A percentile compares a stretch with the other conserved stretches of the same genome.
These are phyloP conservation scores for Holothuria glaberrima DNA, from an alignment of 35 echinoderm and acorn worm species.

Conservation along the genomic window DNA sequence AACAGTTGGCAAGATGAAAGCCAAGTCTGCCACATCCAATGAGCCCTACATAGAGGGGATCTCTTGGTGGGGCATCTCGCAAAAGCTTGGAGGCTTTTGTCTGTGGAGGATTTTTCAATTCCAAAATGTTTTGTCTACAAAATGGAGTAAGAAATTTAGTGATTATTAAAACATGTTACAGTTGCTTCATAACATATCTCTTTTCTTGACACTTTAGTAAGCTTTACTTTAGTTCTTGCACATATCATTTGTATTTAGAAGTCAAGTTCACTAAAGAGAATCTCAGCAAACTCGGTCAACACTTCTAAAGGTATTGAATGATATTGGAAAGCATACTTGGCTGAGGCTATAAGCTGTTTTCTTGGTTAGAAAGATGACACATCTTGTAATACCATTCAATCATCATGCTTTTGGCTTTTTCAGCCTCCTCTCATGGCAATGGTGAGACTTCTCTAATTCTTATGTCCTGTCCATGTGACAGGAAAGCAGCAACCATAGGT, in stretches of 20 bases:
- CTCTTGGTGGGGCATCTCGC: conserved; percentile 85
- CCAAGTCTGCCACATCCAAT: conserved; percentile 95
- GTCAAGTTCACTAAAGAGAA: no score
- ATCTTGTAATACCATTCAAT: no score
- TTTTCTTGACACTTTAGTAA: neutral
- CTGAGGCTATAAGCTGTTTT: no score
- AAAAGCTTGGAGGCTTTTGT: conserved; percentile 97
- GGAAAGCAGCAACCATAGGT: no score
- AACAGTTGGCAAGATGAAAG: conserved; percentile 81
- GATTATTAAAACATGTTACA: neutral
- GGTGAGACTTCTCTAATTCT: no score
- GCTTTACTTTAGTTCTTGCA: no score
- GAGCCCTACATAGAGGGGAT: conserved; percentile 80
- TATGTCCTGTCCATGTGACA: no score
- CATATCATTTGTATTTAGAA: no score
- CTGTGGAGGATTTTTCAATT: conserved; percentile 82
- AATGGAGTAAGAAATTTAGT: conserved; percentile 13
- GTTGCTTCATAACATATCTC: neutral
- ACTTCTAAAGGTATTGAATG: no score
- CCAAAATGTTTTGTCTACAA: conserved; percentile 86
- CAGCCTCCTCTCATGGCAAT: neutral
- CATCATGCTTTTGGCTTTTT: neutral
- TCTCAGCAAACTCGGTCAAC: no score
- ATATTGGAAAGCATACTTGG: no score
- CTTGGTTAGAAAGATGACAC: no score